These are phyloP conservation scores for Plebejus argus DNA, from an alignment of 2,888 invertebrate genomes.

Conservation along the genomic window DNA sequence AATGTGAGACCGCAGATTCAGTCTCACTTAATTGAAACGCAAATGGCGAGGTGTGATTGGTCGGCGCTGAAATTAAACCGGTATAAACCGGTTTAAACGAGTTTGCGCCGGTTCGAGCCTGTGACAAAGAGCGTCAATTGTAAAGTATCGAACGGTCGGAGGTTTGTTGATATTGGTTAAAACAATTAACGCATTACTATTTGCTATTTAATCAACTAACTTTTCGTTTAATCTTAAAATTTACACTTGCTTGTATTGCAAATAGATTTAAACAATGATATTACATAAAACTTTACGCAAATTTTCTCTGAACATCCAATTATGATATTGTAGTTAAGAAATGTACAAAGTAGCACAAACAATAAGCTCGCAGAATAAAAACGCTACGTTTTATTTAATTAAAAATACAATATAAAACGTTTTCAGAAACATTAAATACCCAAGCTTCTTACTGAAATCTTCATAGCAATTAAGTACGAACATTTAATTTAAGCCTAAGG, in stretches of 20 bases:
- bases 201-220: conserved; percentile 28
- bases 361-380: not conserved
- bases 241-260: not conserved
- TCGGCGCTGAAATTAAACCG: conserved; percentile 61
- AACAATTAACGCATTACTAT: conserved; percentile 33
- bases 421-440: conserved; percentile 15
- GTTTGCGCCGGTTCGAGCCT: conserved; percentile 40
- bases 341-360: not conserved
- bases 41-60: conserved; percentile 71
- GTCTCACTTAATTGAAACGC: conserved; percentile 71
- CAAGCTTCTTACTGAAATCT: conserved; percentile 25
- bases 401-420: conserved; percentile 18
- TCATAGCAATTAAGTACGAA: conserved; percentile 34
- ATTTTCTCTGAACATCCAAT: not conserved
- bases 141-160: conserved; percentile 51
- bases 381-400: conserved; percentile 10
- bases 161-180: conserved; percentile 49
- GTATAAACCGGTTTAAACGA: conserved; percentile 53
- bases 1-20: conserved; percentile 62
- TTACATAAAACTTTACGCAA: not conserved
- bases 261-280: too few relatives aligned
- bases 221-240: not conserved
- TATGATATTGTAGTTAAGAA: not conserved
- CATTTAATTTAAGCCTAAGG: conserved; percentile 40
- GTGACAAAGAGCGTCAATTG: conserved; percentile 54